Base-by-base conservation (phyloP, 2,888 invertebrate genomes). In the Dasypogon diadema region DNA sequence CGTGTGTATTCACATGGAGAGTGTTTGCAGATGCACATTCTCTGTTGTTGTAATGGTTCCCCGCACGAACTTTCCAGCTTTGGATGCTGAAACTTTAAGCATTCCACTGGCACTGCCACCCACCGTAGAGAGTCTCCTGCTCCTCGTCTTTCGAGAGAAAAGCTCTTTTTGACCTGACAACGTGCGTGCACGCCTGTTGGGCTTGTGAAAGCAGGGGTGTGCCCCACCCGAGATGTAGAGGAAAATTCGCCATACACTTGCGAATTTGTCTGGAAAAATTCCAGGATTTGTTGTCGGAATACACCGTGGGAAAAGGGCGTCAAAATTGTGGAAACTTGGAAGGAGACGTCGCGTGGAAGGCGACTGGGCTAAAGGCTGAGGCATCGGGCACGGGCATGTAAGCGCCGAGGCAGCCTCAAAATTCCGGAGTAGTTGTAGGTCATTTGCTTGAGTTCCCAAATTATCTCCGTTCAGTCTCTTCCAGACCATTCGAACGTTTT, bases 401-500 rank as follows among this genome's bases (percentile, higher is more conserved):
- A 24, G 46, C 16, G 65, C 24, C 14, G 2, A 21, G 16, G 21
- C 18, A 51, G 21, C 21, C 51, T 26, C 16, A 24, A 26, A 22
- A 8, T 56, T 56, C 24, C 2, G 22, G 24, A 42, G 14, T 46
- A 42, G 21, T 24, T 65, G 48, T 18, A 48, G 65, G 48, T 65
- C 65, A 65, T 42, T 26, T 65, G 37, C 65, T 65, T 22, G 65
- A 24, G 48, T 37, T 37, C 65, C 65, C n/a, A 51, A 51, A 51
- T 16, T 51, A 51, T 51, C 51, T 51, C 51, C 30, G 30, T 2
- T 70, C 70, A 70, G 70, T 70, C 70, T 70, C 70, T 70, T 70
- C 70, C 70, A 70, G 70, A 54, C 70, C 70, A 70, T 70, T 54
- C 54, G 70, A 54, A 70, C 54, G 70, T 51, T 70, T 54, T 48